Evolutionary conservation across 2,888 invertebrate genomes (phyloP), one percentile per base, ranked within the genome.

Genomic region (Rosalia funebris): DNA sequence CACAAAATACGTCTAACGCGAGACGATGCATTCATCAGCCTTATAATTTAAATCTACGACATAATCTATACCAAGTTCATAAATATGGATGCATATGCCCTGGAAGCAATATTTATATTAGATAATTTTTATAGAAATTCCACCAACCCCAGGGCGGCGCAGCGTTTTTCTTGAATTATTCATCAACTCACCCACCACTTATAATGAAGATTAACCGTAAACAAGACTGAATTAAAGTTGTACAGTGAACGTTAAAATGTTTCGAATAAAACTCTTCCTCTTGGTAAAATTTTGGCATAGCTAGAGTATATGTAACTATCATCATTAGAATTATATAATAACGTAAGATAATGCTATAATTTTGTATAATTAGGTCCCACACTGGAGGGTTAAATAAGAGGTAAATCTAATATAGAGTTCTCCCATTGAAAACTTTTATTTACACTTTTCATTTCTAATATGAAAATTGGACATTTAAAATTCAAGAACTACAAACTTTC

Each of bases 51-150:
- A 72, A 74, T 72, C 76, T 76, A 74, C 73, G 76, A 73, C 75
- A 71, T 74, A 71, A 73, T 72, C 69, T 63, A 71, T 71, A 73
- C 76, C 74, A 72, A 75, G 75, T 71, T 74, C 75, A 77, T 77
- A 75, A 78, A 78, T 77, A 78, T 78, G 73, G 71, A 78, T 77
- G 72, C 64, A 63, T 32, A n/a, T n/a, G n/a, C 36, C 53, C 53
- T 37, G 47, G 58, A 63, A 58, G 56, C 59, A 55, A 44, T 65
- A 58, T 64, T 61, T 59, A 57, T 59, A 52, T 62, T 50, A 57
- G 57, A 61, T 61, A 37, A 62, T 62, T 58, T 62, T 62, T 57
- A 53, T 45, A 50, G 57, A 61, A 56, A 52, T 15, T 14, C 14
- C n/a, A 1, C 50, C 39, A 37, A 48, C 48, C 48, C 17, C n/a